A percentile compares a stretch with the other conserved stretches of the same genome.
Conservation (phyloP, 2,888 invertebrate species). For the Caenorhabditis sulstoni region DNA sequence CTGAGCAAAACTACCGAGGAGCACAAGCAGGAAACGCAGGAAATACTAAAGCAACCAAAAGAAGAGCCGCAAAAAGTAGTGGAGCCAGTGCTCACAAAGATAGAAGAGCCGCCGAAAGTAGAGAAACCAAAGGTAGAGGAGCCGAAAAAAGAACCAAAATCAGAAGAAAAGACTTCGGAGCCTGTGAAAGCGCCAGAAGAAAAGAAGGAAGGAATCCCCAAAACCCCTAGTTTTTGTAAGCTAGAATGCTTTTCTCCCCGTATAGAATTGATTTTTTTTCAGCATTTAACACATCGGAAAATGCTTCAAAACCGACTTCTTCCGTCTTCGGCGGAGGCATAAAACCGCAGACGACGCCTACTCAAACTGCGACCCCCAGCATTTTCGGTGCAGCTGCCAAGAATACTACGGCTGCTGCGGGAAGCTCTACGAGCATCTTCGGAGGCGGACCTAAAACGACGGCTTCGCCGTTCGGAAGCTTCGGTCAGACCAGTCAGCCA, state of each 20-base stretch:
- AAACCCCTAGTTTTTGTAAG: constrained; percentile 48
- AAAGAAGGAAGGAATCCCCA: constrained; percentile 14
- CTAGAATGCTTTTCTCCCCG: not conserved
- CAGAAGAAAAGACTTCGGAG: constrained; percentile 8
- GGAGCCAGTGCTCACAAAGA: not conserved
- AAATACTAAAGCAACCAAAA: not conserved
- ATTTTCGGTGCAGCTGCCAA: constrained; percentile 30
- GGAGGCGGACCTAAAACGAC: constrained; percentile 32
- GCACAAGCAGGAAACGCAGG: not conserved
- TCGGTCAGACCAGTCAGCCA: constrained; percentile 33
- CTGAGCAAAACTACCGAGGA: not conserved
- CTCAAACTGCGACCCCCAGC: constrained; percentile 6
- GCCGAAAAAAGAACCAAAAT: constrained; percentile 8
- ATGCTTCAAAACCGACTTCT: constrained; percentile 10
- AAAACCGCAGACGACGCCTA: not conserved
- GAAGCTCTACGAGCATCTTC: constrained; percentile 29
- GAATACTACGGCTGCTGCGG: constrained; percentile 8
- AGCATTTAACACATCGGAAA: constrained; percentile 29
- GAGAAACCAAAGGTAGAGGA: constrained; percentile 7
- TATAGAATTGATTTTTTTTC: constrained; percentile 1
- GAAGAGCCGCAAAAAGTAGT: constrained; percentile 2
- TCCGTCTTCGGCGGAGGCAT: constrained; percentile 46
- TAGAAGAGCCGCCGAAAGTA: not conserved
- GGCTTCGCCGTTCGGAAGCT: constrained; percentile 41
- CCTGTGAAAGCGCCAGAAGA: constrained; percentile 4